Base-by-base conservation (phyloP, 2,888 invertebrate species). In the Diarsia brunnea region DNA sequence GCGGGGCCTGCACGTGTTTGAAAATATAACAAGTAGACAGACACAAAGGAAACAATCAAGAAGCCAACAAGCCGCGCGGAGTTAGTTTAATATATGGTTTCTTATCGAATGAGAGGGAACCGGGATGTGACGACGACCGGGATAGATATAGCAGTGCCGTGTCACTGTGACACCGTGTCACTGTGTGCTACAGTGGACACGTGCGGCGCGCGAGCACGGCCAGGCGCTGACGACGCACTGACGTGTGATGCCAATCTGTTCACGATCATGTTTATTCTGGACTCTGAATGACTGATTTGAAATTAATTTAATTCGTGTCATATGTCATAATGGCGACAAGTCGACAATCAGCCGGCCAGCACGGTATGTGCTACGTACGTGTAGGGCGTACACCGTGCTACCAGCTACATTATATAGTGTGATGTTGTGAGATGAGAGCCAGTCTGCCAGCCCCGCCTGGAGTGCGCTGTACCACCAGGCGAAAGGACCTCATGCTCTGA, bases 141-240 rank as follows among this genome's bases (percentile, higher is more conserved):
- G 19, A 71, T 65, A 66, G 58, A 78, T 66, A 53, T 70, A 78
- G 64, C 64, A 43, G 65, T 12, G 14, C 24, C 45, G 45, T 45
- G 45, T 45, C 10, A 45, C 45, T 10, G 45, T 45, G 11, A 45
- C 31, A n/a, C 53, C 11, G 53, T n/a, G 53, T 21, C 51, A 11
- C 51, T 21, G 51, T 51, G 51, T 8, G 53, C 19, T n/a, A 55
- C n/a, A 12, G 45, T n/a, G 53, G 12, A 53, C 53, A n/a, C 53
- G 11, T 11, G 38, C 24, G 61, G 5, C 43, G 4, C 16, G 27
- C 11, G 14, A 21, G 11, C 10, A 49, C 11, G n/a, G 51, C 38
- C 61, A 14, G 60, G 47, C 55, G 38, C 10, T 38, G 10, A 12
- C 55, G 51, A 16, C 49, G 21, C 38, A 38, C 16, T 60, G 61